phyloP scores from a whole-genome alignment of 1,140 invertebrate species.

The Eumeta japonica region DNA sequence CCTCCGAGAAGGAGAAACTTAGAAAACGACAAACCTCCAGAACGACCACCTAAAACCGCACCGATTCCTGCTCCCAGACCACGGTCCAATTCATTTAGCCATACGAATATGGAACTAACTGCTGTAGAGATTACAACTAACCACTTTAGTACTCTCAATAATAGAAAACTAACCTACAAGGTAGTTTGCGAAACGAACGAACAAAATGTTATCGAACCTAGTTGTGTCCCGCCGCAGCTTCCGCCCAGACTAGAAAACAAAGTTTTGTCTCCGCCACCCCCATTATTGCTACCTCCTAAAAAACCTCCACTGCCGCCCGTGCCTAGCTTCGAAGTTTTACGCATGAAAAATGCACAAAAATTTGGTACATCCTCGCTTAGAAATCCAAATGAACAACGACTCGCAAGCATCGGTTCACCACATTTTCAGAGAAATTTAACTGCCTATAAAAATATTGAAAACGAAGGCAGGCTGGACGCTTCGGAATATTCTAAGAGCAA shows the following conservation, averaged over 20 bases:
- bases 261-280: constrained; percentile 59
- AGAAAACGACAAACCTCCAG: constrained; percentile 51
- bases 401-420: constrained; percentile 61
- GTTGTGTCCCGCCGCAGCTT: constrained; percentile 51
- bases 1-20: constrained; percentile 60
- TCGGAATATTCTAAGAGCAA: constrained; percentile 23
- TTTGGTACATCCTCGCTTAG: constrained; percentile 37
- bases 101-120: constrained; percentile 41
- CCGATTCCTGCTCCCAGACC: constrained; percentile 46
- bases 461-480: constrained; percentile 35
- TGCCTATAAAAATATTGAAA: constrained; percentile 56
- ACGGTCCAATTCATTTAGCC: constrained; percentile 57
- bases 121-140: constrained; percentile 45
- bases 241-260: constrained; percentile 56
- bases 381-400: constrained; percentile 43
- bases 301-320: constrained; percentile 72
- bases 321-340: constrained; percentile 60
- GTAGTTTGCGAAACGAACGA: constrained; percentile 49
- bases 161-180: constrained; percentile 49
- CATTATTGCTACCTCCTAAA: constrained; percentile 61
- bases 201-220: constrained; percentile 16
- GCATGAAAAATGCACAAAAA: constrained; percentile 51
- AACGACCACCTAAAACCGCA: constrained; percentile 63
- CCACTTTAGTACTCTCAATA: constrained; percentile 51
- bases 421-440: constrained; percentile 59